Base-by-base conservation (phyloP, 2,888 invertebrate genomes). In the Synanthedon andrenaeformis region DNA sequence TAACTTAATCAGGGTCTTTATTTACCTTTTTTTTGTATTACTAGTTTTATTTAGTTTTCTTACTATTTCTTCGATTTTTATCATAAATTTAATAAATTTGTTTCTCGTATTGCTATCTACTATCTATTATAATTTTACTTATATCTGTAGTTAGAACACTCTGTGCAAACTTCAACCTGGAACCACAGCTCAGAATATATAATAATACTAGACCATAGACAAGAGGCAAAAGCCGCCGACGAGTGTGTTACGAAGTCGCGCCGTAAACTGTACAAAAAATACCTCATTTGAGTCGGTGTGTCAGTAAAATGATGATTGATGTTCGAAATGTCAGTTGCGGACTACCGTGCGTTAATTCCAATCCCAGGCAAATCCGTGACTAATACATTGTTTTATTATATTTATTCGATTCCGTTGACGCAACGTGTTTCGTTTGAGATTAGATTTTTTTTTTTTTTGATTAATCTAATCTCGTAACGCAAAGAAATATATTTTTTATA, bases 301-400 rank as follows among this genome's bases (percentile, higher is more conserved):
- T 45, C 45, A 53, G n/a, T 52, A 53, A 41, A 53, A 53, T 45
- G 42, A 17, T 48, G 54, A 52, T 48, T 19, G 45, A 52, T 13
- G 45, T 49, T 52, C 52, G 51, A 52, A 54, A 49, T 13, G 28
- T 50, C 51, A 54, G n/a, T 52, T 17, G 54, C 58, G 61, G 61
- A 58, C 58, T 52, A 58, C 61, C 53, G n/a, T 52, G 54, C 54
- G 49, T 57, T 59, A 35, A 35, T 45, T 45, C 45, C 13, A 45
- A 45, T 45, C 45, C n/a, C 45, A 45, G 45, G 45, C 45, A 45
- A 45, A 45, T 45, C 45, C 45, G 45, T 45, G 45, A 45, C 45
- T n/a, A 45, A 45, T 45, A 14, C 45, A 14, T 45, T 45, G 45
- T 45, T 13, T 45, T 45, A 45, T 45, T 45, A 45, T 45, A 45